Evolutionary conservation across 2,113 vertebrate species (phyloP).

Genomic region (Lichenostomus cassidix): DNA sequence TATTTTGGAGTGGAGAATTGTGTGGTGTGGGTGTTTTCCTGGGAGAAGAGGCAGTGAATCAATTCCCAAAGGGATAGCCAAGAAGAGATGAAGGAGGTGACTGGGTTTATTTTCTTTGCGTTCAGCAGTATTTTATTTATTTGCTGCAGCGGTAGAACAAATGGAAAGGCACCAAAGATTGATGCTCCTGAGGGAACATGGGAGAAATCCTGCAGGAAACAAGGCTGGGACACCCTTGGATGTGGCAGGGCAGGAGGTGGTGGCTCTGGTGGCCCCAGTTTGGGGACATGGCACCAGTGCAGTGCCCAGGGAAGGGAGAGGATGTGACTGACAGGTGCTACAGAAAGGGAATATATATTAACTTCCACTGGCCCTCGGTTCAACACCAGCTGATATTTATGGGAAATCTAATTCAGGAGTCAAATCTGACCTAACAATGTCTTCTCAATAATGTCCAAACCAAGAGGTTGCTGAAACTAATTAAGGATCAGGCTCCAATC

Average conservation of each 20-base stretch:
- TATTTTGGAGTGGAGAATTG: not conserved
- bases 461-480: constrained; percentile 54
- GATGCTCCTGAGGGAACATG: not conserved
- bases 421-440: constrained; percentile 32
- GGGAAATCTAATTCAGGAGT: constrained; percentile 40
- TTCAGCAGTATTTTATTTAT: not conserved
- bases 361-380: not conserved
- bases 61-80: not conserved
- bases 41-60: not conserved
- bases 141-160: not conserved
- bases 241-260: not conserved
- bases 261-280: not conserved
- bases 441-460: constrained; percentile 27
- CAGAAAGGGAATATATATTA: constrained; percentile 7
- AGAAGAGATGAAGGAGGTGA: not conserved
- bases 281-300: not conserved
- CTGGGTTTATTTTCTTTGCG: not conserved
- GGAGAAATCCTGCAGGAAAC: not conserved
- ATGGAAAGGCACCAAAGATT: not conserved
- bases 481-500: constrained; percentile 51
- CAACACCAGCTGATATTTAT: constrained; percentile 17
- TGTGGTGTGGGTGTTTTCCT: not conserved
- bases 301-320: not conserved
- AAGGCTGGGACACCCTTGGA: not conserved
- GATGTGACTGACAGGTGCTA: not conserved